Base-by-base conservation (phyloP, 2,888 invertebrate genomes). In the Watsonalla binaria region DNA sequence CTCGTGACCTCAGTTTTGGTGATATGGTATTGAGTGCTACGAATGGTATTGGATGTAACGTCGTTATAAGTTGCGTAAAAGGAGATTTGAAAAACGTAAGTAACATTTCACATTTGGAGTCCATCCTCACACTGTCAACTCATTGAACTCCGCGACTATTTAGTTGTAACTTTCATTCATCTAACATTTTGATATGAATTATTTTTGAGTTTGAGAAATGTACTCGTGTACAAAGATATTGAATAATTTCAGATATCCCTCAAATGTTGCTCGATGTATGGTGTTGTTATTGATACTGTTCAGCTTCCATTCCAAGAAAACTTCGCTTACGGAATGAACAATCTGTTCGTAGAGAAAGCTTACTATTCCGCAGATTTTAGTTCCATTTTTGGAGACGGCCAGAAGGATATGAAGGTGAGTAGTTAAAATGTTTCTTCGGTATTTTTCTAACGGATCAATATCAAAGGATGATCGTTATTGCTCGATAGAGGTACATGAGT, bases 61-160 rank as follows among this genome's bases (percentile, higher is more conserved):
- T 82, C 5, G 55, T 82, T 5, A 70, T 86, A n/a, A 72, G 74
- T 51, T 74, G 75, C 42, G 63, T 72, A 0, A 68, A 63, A 59
- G 76, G 70, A 13, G 60, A 69, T 4, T 54, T 82, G 0, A 84
- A 76, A 67, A 66, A 76, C 50, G 86, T 85, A 76, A 62, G 74
- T 55, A 14, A 24, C 47, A 42, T 45, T 13, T 34, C 24, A 24
- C 24, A 24, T 24, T 24, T 24, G 24, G 24, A 24, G 24, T n/a
- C n/a, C 24, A 24, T 24, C 24, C 24, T 24, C 24, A 24, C 24
- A 2, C 24, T 24, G 24, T 24, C 24, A 24, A 24, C 24, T 24
- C 24, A 24, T 24, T 24, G 24, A 24, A 24, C 24, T 24, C 4
- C 24, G 24, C 24, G 1, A 24, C 24, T 24, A 2, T 24, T n/a